Base-by-base conservation (phyloP, 2,888 invertebrate species). In the Drosophila fungiperda region DNA sequence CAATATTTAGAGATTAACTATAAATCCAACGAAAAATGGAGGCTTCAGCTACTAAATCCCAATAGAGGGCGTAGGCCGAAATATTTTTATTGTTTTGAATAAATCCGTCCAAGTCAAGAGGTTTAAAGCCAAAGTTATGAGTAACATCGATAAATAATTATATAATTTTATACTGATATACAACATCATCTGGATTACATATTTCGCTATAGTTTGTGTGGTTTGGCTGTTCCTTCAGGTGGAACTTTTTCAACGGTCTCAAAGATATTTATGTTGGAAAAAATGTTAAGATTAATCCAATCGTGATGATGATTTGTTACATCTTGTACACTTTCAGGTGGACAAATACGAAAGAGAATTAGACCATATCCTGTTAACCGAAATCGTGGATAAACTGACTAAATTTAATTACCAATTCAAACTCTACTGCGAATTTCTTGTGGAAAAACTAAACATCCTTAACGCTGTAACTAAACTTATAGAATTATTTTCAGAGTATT, bases 331-430 rank as follows among this genome's bases (percentile, higher is more conserved):
- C 55, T 91, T 82, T 52, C 92, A 92, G 69, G 23, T 92, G 48
- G 69, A 73, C 2, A 86, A 78, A 57, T 92, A 83, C 55, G 89
- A 86, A 17, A 68, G 85, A 88, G n/a, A 92, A 92, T 68, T 92
- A 38, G 75, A 78, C 9, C 90, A 89, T 49, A 89, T 92, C 20
- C 58, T 92, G 6, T n/a, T 92, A 0, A 80, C 90, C 1, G 76
- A 66, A n/a, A 73, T 85, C 32, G 90, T 92, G 20, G 76, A 90
- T 8, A 92, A 92, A 50, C 32, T 92, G 8, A 66, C 73, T 1
- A 73, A 90, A n/a, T 92, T 92, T 45, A 92, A 92, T 58, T 85
- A 90, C 38, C 91, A 91, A 15, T 49, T 92, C 5, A 80, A 87
- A 45, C 85, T 79, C 35, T 92, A 5, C 29, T 29, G 26, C 5